Base-by-base conservation (phyloP, 1,140 invertebrate species). In the Papilio dardanus region DNA sequence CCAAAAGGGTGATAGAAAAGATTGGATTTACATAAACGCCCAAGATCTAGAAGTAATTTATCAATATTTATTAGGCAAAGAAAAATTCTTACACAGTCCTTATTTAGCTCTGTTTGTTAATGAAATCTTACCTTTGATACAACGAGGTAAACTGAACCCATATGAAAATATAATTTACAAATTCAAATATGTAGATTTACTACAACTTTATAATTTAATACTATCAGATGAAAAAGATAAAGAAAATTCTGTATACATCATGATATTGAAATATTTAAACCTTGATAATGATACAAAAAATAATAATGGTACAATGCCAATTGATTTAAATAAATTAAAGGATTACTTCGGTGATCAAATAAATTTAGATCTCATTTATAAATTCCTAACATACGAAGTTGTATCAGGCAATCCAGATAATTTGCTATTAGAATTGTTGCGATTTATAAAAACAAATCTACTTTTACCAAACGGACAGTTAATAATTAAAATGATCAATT, bases 21-120 rank as follows among this genome's bases (percentile, higher is more conserved):
- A 35, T 16, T 35, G 35, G 54, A 10, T 62, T 28, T 14, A 62
- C 21, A 28, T 69, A 28, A 42, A 40, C 28, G 31, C 21, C 5
- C n/a, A 40, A 19, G 67, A 69, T 24, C 12, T 69, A 14, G 67
- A 69, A 19, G 10, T 12, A 40, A 69, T 69, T 40, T 69, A 69
- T 42, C 1, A 69, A 69, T 69, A 40, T 8, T 69, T 69, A 24
- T 21, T 37, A 24, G 8, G 19, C 19, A 69, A 69, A 24, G 35
- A 40, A 14, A 69, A 14, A 7, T 35, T 69, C 8, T 21, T 24
- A 37, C 3, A 19, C 12, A 69, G 33, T 28, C 67, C 67, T 24
- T 69, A 69, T 40, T 24, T 37, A 40, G 21, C 10, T 14, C 54
- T 62, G 24, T 62, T 62, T 28, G 54, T 62, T 4, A 62, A 62